Evolutionary conservation across 2,888 invertebrate genomes (phyloP).

Genomic region (Nemurella pictetii): DNA sequence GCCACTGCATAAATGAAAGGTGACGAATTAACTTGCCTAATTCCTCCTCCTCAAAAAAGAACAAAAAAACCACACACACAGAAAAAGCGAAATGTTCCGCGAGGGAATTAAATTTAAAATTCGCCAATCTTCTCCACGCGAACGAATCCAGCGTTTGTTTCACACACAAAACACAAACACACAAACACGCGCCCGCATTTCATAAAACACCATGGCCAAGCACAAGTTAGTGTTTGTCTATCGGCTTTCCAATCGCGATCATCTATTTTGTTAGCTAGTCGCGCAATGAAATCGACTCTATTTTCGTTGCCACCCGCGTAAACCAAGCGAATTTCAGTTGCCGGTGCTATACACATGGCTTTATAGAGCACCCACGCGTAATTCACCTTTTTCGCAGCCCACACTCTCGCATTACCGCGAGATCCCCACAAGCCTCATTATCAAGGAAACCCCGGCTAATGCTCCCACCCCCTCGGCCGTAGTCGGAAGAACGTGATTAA

Average conservation of each 20-base stretch:
- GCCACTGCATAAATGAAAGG: not conserved
- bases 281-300: not conserved
- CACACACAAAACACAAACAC: too few species aligned
- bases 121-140: not conserved
- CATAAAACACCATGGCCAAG: not conserved
- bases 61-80: too few species aligned
- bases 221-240: not conserved
- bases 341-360: too few species aligned
- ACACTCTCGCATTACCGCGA: not conserved
- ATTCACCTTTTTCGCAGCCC: not conserved
- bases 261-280: not conserved
- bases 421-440: not conserved
- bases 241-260: not conserved
- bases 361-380: not conserved
- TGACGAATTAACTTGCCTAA: not conserved
- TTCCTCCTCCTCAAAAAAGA: not conserved
- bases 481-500: not conserved
- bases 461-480: not conserved
- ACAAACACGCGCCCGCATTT: not conserved
- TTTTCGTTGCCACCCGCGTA: not conserved
- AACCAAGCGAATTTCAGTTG: not conserved
- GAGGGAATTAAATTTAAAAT: not conserved
- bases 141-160: not conserved
- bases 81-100: not conserved
- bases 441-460: not conserved